phyloP scores from a whole-genome alignment of 2,113 vertebrate genomes.

The Archilochus colubris region DNA sequence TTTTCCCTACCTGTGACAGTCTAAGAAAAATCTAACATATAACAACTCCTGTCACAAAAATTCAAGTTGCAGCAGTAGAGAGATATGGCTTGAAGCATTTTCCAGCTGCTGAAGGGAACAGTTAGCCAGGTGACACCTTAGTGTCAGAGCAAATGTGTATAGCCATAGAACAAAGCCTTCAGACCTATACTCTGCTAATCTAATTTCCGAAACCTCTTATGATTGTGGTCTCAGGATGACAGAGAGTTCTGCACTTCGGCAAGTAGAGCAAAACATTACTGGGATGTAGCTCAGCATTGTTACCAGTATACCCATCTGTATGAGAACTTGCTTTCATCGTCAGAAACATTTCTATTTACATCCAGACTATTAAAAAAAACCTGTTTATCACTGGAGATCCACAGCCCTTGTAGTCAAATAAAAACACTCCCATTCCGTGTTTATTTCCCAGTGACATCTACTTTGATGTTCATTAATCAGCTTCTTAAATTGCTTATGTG shows the following conservation, averaged over 20 bases:
- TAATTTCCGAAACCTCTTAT: not conserved
- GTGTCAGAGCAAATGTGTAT: not conserved
- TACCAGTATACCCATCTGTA: not conserved
- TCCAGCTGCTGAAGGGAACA: not conserved
- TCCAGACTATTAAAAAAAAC: not conserved
- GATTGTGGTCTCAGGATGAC: not conserved
- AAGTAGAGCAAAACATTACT: not conserved
- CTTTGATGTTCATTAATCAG: slow-evolving; percentile 20
- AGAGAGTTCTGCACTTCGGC: not conserved
- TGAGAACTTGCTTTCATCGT: not conserved
- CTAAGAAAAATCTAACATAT: not conserved
- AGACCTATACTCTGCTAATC: not conserved
- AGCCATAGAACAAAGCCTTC: not conserved
- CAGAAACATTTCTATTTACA: not conserved
- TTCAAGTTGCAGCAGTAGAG: not conserved
- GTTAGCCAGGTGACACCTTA: not conserved
- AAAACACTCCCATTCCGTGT: not conserved
- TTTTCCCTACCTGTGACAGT: not conserved
- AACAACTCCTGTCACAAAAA: not conserved
- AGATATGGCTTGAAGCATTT: not conserved
- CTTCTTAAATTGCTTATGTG: slow-evolving; percentile 27
- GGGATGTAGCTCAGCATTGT: not conserved
- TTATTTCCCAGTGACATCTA: not conserved
- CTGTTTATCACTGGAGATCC: not conserved
- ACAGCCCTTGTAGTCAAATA: not conserved